Conservation (phyloP, 2,113 vertebrate genomes). For the Amphiprion ocellaris region DNA sequence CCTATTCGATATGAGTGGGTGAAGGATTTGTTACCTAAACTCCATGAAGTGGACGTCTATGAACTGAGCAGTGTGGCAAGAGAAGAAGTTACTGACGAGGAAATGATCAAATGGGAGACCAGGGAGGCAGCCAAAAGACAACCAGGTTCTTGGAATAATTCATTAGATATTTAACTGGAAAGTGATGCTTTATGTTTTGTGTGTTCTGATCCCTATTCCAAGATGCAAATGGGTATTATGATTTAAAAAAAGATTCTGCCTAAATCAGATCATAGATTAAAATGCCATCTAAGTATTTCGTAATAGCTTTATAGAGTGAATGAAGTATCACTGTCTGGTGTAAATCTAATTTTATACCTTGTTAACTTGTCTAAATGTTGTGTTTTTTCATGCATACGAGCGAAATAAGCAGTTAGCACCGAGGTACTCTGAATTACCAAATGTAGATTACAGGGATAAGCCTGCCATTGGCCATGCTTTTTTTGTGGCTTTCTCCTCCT, state of each 20-base stretch:
- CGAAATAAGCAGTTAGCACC: too few species aligned
- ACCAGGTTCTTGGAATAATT: conserved; percentile 79
- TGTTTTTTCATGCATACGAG: too few species aligned
- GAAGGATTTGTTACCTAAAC: conserved; percentile 92
- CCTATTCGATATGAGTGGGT: conserved; percentile 97
- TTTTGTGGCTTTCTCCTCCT: too few species aligned
- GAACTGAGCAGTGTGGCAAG: conserved; percentile 94
- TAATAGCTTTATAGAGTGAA: too few species aligned
- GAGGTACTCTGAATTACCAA: too few species aligned
- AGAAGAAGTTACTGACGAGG: conserved; percentile 92
- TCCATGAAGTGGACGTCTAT: conserved; percentile 93
- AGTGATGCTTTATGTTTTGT: conserved; percentile 4
- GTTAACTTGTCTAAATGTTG: too few species aligned
- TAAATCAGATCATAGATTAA: background rate
- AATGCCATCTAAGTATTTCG: too few species aligned
- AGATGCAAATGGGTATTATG: background rate
- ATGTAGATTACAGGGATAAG: too few species aligned
- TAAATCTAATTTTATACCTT: too few species aligned
- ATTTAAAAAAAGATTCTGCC: background rate
- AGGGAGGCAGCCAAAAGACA: conserved; percentile 88
- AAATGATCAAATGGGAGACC: conserved; percentile 88
- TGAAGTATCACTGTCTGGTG: too few species aligned
- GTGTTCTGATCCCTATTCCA: background rate
- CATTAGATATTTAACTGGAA: background rate
- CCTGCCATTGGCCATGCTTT: too few species aligned